Base-by-base conservation (phyloP, 2,113 vertebrate genomes). In the Hydrolagus affinis region DNA sequence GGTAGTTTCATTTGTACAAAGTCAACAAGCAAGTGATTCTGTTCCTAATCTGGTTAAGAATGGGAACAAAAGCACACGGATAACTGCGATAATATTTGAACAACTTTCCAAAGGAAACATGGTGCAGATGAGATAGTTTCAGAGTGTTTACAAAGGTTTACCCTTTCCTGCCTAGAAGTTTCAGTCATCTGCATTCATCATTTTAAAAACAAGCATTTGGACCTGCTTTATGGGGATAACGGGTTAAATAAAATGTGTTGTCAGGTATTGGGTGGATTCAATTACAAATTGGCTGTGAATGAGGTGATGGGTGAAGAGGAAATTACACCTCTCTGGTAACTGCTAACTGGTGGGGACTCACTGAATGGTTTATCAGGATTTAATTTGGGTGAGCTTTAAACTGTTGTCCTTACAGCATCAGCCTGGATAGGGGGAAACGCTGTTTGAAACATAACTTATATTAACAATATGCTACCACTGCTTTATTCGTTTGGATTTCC, bases 101-200 rank as follows among this genome's bases (percentile, higher is more conserved):
- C 64, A 66, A 68, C 62, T 64, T 83, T 83, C 28, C 78, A 83
- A 28, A 68, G 62, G 62, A 32, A 83, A 83, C 28, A 9, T 68
- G 15, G 56, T 32, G 77, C 32, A 28, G 59, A 62, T 80, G 8
- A 62, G 60, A 83, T 64, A 32, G 66, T 68, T 68, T 83, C 17
- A 68, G 62, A 32, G 62, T 30, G 32, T 64, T 83, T 8, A 32
- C 23, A 25, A 19, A 28, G 66, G 32, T 64, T 83, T 8, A 32
- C 23, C 59, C 23, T 80, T 66, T 21, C 32, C 60, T 66, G 23
- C 30, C 25, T 17, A 19, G 15, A 32, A 62, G 44, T 80, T 30
- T 30, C 25, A 12, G 25, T 60, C 10, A 9, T 62, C 9, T 30
- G 15, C 25, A 12, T 25, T 59, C 10, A 9, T 62, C 9, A 15